Evolutionary conservation across 2,888 invertebrate species (phyloP), one percentile per base, ranked within the genome.

Genomic region (Coelinius sp.): DNA sequence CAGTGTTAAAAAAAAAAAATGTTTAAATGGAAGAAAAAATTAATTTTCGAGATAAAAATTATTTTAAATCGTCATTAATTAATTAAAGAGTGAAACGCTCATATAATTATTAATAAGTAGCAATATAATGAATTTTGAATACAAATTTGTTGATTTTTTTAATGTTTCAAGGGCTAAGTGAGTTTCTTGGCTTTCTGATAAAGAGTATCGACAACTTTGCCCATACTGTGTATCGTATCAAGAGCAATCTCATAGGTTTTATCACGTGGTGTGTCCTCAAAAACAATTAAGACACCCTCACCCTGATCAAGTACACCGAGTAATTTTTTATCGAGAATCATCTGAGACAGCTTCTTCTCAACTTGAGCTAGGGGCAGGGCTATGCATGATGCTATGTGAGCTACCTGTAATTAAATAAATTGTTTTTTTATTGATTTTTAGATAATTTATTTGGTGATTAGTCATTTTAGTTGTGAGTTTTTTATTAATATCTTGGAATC

Each of bases 101-200:
- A 59, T 79, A 77, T 79, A 73, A 75, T 77, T 83, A 80, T 80
- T 80, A 79, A 77, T 83, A 71, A 81, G 78, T 80, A 82, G 78
- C 83, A 82, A 82, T 82, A 82, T 82, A 83, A 82, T 83, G 83
- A 78, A 79, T 75, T 74, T 71, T 67, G 59, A 66, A 71, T 71
- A 71, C 44, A 68, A 68, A 41, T 41, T 63, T n/a, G n/a, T 75
- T 70, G 46, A 35, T 70, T 66, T 25, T 72, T 71, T 71, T 83
- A 81, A 81, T 31, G 52, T 25, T 63, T 67, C 75, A 78, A 82
- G 78, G 84, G 86, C 90, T 94, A 98, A 89, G 97, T 97, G 79
- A 99, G 92, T 90, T 98, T 98, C 91, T 99, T 98, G 79, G 99
- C 98, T 91, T 98, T 98, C 91, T 97, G 97, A 90, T 99, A 99